Evolutionary conservation across 2,797 vertebrate genomes (phyloP).

Genomic region (Simalia tracyae): DNA sequence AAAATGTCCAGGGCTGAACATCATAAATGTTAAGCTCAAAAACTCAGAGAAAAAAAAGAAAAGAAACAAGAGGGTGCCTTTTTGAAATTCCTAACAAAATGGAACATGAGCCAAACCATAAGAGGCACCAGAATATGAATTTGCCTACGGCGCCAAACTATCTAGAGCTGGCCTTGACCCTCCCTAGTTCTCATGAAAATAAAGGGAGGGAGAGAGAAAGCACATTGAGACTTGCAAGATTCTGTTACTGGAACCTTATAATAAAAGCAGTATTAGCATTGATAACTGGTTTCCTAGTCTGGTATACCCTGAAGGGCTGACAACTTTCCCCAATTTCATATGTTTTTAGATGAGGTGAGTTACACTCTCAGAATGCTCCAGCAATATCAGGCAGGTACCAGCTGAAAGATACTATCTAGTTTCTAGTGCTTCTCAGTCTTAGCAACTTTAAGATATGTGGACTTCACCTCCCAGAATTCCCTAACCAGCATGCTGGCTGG

Average conservation of each 20-base stretch:
- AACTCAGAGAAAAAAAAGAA: not conserved
- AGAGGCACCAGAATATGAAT: not conserved
- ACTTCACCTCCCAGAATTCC: too few relatives aligned
- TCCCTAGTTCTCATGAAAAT: not conserved
- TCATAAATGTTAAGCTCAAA: not conserved
- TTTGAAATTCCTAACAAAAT: not conserved
- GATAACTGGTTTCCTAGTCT: not conserved
- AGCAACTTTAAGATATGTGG: too few relatives aligned
- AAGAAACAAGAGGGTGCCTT: not conserved
- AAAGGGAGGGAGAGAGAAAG: not conserved
- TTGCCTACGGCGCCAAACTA: not conserved
- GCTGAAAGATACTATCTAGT: too few relatives aligned
- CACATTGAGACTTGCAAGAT: not conserved
- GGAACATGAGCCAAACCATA: not conserved
- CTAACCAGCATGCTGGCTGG: not conserved
- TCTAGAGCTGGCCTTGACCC: not conserved
- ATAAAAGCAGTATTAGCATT: not conserved
- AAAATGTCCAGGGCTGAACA: not conserved
- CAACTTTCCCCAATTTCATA: not conserved
- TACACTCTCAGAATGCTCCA: not conserved
- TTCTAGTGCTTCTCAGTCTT: not conserved
- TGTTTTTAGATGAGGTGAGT: not conserved
- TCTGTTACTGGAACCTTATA: not conserved
- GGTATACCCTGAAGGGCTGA: not conserved
- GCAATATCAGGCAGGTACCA: not conserved